Percentiles rank a stretch among this genome's conserved stretches.
Conservation (phyloP, 2,888 invertebrate species). For the Apotomis turbidana region DNA sequence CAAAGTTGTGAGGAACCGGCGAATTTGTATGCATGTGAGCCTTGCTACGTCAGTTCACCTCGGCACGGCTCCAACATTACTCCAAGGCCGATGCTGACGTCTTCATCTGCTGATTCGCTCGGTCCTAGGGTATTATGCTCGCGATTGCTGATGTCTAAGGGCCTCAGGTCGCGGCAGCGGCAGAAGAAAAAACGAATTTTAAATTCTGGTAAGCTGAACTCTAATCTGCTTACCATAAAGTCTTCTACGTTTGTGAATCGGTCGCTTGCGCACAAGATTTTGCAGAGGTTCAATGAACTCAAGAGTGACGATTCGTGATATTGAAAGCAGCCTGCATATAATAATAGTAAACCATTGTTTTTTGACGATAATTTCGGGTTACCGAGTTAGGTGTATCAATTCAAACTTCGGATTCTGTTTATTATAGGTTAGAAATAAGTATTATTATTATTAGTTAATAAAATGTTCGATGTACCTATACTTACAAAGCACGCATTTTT, state of each 20-base stretch:
- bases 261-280: conserved; percentile 64
- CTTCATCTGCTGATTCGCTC: conserved; percentile 60
- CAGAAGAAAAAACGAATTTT: conserved; percentile 46
- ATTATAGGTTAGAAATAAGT: too few species aligned
- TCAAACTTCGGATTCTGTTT: too few species aligned
- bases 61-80: conserved; percentile 59
- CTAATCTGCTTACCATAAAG: conserved; percentile 56
- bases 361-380: too few species aligned
- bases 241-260: conserved; percentile 55
- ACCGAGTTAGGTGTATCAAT: too few species aligned
- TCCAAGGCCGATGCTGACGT: conserved; percentile 53
- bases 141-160: conserved; percentile 57
- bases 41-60: conserved; percentile 65
- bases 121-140: conserved; percentile 65
- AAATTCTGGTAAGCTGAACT: conserved; percentile 43
- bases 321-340: too few species aligned
- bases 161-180: conserved; percentile 52
- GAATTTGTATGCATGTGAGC: conserved; percentile 62
- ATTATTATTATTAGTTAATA: too few species aligned
- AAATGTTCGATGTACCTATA: too few species aligned
- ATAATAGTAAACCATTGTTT: too few species aligned
- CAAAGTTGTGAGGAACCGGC: conserved; percentile 50
- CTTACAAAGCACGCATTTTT: too few species aligned
- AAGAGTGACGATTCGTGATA: conserved; percentile 54
- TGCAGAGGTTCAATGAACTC: conserved; percentile 66